These are phyloP conservation scores for Adelognathus sp. DNA, from an alignment of 2,888 invertebrate species.

Conservation along the genomic window DNA sequence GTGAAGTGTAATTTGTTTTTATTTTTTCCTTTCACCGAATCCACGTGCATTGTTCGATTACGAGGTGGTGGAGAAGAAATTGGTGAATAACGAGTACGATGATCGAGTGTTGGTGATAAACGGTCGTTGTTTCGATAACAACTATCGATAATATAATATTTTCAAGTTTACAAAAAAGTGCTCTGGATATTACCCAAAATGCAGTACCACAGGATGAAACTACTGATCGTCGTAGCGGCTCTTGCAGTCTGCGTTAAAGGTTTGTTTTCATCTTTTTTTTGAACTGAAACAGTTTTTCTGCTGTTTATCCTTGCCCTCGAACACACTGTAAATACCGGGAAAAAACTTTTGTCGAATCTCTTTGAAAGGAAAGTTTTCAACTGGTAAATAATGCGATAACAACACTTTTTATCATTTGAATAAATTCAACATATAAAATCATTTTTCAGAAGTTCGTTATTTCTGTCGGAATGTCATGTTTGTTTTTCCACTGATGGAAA, in stretches of 20 bases:
- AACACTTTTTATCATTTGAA: no score
- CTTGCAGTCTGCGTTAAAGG: constrained; percentile 62
- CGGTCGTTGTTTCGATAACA: constrained; percentile 54
- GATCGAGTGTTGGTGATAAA: constrained; percentile 65
- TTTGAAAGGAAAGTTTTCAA: no score
- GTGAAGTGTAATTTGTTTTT: background rate
- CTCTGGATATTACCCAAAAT: constrained; percentile 68
- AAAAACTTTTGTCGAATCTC: no score
- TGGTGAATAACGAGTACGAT: constrained; percentile 56
- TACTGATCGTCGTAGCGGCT: constrained; percentile 57
- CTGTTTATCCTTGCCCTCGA: no score
- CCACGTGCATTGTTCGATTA: constrained; percentile 8
- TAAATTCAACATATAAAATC: no score
- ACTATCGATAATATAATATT: constrained; percentile 39
- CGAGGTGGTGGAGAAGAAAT: constrained; percentile 13
- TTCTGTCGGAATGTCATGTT: no score
- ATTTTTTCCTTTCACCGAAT: background rate
- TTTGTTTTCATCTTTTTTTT: constrained; percentile 37
- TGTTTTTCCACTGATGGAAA: no score
- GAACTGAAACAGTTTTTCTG: background rate
- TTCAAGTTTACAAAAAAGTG: constrained; percentile 40
- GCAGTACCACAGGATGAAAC: constrained; percentile 59
- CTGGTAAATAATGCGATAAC: background rate
- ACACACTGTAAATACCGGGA: no score
- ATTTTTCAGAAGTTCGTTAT: no score